These are phyloP conservation scores for Chaetorhynchus papuensis DNA, from an alignment of 2,113 vertebrate species.

Conservation along the genomic window DNA sequence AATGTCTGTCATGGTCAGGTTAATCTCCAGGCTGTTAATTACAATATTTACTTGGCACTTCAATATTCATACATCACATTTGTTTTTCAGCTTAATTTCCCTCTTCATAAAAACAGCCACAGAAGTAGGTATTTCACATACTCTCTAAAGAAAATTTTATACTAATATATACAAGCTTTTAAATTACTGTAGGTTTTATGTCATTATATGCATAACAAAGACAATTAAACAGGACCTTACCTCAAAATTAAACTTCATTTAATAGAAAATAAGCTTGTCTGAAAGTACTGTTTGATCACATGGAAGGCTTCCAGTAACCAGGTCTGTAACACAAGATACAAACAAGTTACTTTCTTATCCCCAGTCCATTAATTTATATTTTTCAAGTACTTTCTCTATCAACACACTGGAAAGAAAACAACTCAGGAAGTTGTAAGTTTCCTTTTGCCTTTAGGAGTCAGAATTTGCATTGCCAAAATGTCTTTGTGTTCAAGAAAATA, in stretches of 20 bases:
- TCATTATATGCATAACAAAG: not conserved
- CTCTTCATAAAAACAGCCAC: not conserved
- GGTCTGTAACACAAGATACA: slow-evolving; percentile 34
- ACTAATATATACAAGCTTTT: not conserved
- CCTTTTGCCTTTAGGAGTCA: not conserved
- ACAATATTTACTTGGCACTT: not conserved
- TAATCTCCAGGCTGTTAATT: not conserved
- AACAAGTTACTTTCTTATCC: not conserved
- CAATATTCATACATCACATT: not conserved
- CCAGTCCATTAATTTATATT: not conserved
- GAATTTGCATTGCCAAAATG: slow-evolving; percentile 13
- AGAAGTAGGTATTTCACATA: not conserved
- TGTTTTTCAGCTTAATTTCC: not conserved
- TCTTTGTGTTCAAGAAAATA: not conserved
- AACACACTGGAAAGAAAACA: slow-evolving; percentile 40
- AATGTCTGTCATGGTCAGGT: not conserved
- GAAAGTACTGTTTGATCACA: slow-evolving; percentile 6
- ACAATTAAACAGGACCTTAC: slow-evolving; percentile 32
- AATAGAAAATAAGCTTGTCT: not conserved
- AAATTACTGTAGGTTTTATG: not conserved
- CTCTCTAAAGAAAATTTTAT: not conserved
- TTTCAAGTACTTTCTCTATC: not conserved
- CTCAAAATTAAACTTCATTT: slow-evolving; percentile 52
- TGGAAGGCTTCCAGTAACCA: slow-evolving; percentile 28
- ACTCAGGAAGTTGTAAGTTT: slow-evolving; percentile 42